These are phyloP conservation scores for Pharmacophagus antenor DNA, from an alignment of 2,888 invertebrate species.

Conservation along the genomic window DNA sequence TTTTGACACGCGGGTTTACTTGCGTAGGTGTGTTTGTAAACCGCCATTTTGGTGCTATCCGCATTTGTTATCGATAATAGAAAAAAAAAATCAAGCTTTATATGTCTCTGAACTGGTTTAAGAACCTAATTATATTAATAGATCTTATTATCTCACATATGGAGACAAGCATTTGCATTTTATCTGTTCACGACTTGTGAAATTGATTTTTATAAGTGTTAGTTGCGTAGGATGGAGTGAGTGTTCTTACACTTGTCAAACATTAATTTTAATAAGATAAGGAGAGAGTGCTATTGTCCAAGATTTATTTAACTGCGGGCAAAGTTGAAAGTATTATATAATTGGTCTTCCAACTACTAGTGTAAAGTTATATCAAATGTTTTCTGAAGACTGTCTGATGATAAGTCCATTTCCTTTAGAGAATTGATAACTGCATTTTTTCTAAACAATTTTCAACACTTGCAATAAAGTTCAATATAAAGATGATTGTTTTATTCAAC, in stretches of 20 bases:
- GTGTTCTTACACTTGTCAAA: slow-evolving; percentile 16
- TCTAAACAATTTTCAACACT: no score
- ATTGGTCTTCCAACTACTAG: background rate
- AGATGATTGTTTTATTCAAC: no score
- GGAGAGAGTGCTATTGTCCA: background rate
- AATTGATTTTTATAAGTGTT: slow-evolving; percentile 8
- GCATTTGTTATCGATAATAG: slow-evolving; percentile 15
- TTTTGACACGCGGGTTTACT: slow-evolving; percentile 34
- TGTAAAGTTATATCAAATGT: background rate
- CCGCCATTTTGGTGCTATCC: slow-evolving; percentile 13
- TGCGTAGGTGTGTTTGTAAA: slow-evolving; percentile 28
- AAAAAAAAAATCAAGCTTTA: slow-evolving; percentile 33
- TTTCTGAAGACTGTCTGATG: background rate
- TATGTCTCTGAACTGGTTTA: slow-evolving; percentile 28
- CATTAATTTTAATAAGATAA: slow-evolving; percentile 1
- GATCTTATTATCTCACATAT: slow-evolving; percentile 5
- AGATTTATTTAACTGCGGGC: slow-evolving; percentile 2
- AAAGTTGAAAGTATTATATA: background rate
- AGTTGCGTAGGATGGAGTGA: slow-evolving; percentile 1
- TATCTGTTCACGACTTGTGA: slow-evolving; percentile 9
- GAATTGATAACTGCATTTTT: no score
- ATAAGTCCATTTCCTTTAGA: no score
- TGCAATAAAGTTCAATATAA: no score
- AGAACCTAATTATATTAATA: slow-evolving; percentile 9
- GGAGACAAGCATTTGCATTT: slow-evolving; percentile 15